phyloP scores from a whole-genome alignment of 2,113 vertebrate species.

The Xiphorhynchus elegans region DNA sequence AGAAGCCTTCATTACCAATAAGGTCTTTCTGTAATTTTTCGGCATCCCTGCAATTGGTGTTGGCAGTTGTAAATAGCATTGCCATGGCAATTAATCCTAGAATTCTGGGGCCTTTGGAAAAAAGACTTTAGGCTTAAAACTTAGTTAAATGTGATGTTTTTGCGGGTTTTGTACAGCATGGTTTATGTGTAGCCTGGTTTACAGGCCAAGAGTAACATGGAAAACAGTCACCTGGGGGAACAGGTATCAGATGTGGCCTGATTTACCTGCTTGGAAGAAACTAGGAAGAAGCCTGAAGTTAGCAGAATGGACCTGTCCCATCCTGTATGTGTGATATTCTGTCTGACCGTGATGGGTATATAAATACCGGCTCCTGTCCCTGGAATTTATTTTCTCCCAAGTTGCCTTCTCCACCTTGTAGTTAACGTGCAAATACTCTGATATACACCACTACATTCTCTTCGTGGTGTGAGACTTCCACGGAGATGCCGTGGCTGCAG shows the following conservation, averaged over 20 bases:
- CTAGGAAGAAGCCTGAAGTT: neutral
- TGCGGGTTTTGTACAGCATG: neutral
- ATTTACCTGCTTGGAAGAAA: neutral
- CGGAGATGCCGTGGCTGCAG: neutral
- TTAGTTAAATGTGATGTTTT: neutral
- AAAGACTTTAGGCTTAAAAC: neutral
- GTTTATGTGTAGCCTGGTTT: neutral
- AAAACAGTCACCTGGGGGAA: neutral
- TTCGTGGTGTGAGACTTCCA: neutral
- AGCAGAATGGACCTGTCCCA: neutral
- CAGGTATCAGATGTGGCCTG: neutral
- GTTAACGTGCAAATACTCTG: neutral
- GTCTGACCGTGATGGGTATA: neutral
- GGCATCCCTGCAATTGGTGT: neutral
- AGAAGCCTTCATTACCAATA: neutral
- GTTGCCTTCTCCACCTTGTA: neutral
- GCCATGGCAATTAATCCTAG: constrained; percentile 28
- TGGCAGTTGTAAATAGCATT: constrained; percentile 17
- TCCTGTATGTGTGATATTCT: neutral
- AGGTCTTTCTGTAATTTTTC: neutral
- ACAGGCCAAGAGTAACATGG: neutral
- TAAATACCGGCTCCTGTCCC: neutral
- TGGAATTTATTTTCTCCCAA: neutral
- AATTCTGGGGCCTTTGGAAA: constrained; percentile 34
- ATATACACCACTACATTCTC: neutral